Conservation (phyloP, 2,113 vertebrate genomes). For the Macrotus californicus region DNA sequence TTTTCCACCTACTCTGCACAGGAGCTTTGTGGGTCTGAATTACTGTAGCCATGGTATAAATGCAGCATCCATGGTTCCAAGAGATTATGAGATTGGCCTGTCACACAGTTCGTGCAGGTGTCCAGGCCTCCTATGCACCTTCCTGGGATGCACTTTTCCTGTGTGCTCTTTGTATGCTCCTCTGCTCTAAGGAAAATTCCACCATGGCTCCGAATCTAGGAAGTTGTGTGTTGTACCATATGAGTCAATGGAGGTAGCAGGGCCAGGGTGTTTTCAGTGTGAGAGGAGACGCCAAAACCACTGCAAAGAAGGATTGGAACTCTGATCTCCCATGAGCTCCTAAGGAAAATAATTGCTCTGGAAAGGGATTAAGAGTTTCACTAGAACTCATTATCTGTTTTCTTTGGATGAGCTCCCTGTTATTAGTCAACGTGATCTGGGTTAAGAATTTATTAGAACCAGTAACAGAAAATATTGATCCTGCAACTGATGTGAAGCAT, state of each 20-base stretch:
- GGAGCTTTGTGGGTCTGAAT: background rate
- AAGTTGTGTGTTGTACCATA: background rate
- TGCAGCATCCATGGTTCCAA: background rate
- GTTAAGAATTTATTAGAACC: background rate
- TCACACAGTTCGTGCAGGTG: background rate
- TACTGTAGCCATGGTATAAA: background rate
- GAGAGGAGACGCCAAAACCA: background rate
- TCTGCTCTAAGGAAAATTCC: background rate
- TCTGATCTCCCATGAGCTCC: background rate
- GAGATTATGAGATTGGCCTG: background rate
- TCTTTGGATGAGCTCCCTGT: conserved; percentile 31
- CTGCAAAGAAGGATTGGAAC: background rate
- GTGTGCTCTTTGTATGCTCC: background rate
- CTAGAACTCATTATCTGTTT: conserved; percentile 47
- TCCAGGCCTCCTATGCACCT: background rate
- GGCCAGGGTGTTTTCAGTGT: background rate
- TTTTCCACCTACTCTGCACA: background rate
- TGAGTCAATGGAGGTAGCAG: background rate
- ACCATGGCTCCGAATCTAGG: background rate
- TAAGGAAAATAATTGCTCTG: conserved; percentile 52
- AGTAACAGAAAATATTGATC: conserved; percentile 50
- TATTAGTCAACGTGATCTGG: background rate
- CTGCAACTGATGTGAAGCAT: conserved; percentile 4
- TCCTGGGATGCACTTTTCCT: background rate
- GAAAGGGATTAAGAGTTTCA: conserved; percentile 37